Conservation (phyloP, 2,797 vertebrate species). For the Acanthopagrus latus region DNA sequence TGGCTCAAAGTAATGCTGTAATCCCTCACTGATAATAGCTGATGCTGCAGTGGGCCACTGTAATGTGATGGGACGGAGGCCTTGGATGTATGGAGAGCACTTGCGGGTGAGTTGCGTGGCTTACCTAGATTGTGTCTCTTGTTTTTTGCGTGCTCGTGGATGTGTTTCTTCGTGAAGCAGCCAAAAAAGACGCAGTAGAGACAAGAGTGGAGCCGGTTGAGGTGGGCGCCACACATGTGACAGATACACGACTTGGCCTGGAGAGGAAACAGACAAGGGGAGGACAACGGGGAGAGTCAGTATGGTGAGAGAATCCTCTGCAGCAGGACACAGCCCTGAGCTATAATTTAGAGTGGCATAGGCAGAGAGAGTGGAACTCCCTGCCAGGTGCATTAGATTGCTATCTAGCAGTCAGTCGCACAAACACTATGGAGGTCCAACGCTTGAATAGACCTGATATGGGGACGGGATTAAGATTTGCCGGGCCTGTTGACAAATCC, state of each 20-base stretch:
- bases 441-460: constrained; percentile 47
- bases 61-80: constrained; percentile 12
- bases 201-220: constrained; percentile 97
- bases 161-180: constrained; percentile 98
- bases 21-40: constrained; percentile 61
- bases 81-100: neutral
- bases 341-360: constrained; percentile 19
- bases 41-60: constrained; percentile 60
- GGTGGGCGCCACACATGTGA: constrained; percentile 96
- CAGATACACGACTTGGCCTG: constrained; percentile 98
- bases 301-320: constrained; percentile 39
- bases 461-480: constrained; percentile 50
- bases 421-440: constrained; percentile 47
- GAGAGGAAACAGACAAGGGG: constrained; percentile 17
- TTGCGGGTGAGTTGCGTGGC: constrained; percentile 41
- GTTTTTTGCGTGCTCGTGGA: constrained; percentile 96
- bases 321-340: constrained; percentile 37
- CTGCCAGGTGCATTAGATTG: constrained; percentile 58
- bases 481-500: constrained; percentile 63
- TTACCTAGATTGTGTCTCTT: constrained; percentile 98
- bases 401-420: constrained; percentile 57
- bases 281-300: constrained; percentile 25
- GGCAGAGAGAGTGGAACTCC: constrained; percentile 29
- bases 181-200: constrained; percentile 98
- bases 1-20: constrained; percentile 61